Evolutionary conservation across 2,888 invertebrate genomes (phyloP).

Genomic region (Oxyteleia sp.): DNA sequence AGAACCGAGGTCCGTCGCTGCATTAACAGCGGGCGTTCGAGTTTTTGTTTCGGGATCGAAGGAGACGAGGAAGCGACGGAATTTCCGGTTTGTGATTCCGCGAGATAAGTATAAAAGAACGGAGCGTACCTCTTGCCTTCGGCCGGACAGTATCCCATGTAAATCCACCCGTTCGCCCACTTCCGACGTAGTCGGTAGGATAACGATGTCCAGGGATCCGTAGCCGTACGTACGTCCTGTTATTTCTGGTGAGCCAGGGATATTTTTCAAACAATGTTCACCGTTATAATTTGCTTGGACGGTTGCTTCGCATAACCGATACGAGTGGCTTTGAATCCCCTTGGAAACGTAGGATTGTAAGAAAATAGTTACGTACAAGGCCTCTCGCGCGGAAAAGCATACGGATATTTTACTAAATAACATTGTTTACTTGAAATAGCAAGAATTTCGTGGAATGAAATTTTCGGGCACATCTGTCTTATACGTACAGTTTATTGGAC

Average conservation of each 20-base stretch:
- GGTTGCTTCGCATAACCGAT: slow-evolving; percentile 83
- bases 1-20: slow-evolving; percentile 1
- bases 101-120: slow-evolving; percentile 68
- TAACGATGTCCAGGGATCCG: slow-evolving; percentile 82
- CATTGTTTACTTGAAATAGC: slow-evolving; percentile 63
- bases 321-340: slow-evolving; percentile 74
- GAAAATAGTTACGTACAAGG: slow-evolving; percentile 76
- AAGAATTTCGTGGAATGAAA: slow-evolving; percentile 36
- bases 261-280: slow-evolving; percentile 85
- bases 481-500: background rate
- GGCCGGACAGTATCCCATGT: slow-evolving; percentile 72
- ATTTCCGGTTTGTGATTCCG: slow-evolving; percentile 72
- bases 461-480: slow-evolving; percentile 19
- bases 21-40: slow-evolving; percentile 38
- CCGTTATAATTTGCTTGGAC: slow-evolving; percentile 85
- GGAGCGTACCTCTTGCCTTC: slow-evolving; percentile 68
- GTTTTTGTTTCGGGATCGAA: slow-evolving; percentile 52
- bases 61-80: slow-evolving; percentile 58
- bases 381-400: slow-evolving; percentile 63
- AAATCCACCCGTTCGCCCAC: slow-evolving; percentile 72
- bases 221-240: slow-evolving; percentile 79
- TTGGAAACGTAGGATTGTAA: slow-evolving; percentile 74
- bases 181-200: slow-evolving; percentile 76
- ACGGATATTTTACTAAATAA: slow-evolving; percentile 69
- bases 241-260: slow-evolving; percentile 80